Evolutionary conservation across 2,113 vertebrate genomes (phyloP).

Genomic region (Plectropomus leopardus): DNA sequence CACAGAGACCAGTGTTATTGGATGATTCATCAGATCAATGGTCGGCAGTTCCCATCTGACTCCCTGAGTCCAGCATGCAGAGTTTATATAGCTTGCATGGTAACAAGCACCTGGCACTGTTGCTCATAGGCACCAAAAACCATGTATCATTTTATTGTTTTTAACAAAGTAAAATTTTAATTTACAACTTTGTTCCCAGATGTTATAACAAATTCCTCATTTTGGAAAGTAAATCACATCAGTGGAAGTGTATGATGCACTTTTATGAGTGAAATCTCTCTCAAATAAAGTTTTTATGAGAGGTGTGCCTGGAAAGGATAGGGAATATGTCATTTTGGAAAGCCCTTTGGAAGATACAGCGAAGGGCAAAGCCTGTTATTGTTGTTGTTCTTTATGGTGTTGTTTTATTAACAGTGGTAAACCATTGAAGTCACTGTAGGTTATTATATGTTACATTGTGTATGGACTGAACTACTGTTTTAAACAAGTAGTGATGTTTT

Average conservation of each 20-base stretch:
- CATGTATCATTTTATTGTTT: conserved; percentile 41
- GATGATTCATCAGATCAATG: conserved; percentile 76
- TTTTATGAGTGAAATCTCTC: conserved; percentile 65
- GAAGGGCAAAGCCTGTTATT: conserved; percentile 46
- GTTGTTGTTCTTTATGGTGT: conserved; percentile 43
- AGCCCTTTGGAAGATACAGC: conserved; percentile 21
- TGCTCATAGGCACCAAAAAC: conserved; percentile 29
- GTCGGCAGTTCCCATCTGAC: conserved; percentile 51
- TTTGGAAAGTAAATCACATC: conserved; percentile 62
- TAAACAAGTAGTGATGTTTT: conserved; percentile 12
- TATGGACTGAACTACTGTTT: not conserved
- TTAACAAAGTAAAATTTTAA: conserved; percentile 36
- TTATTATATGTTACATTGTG: not conserved
- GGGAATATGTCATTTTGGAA: conserved; percentile 36
- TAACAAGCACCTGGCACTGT: conserved; percentile 40
- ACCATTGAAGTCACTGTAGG: conserved; percentile 15
- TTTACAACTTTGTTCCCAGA: conserved; percentile 44
- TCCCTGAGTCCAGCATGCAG: conserved; percentile 18
- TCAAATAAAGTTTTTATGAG: conserved; percentile 68
- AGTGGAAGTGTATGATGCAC: conserved; percentile 48
- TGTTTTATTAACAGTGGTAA: conserved; percentile 51
- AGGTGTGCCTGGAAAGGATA: conserved; percentile 38
- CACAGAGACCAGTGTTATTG: conserved; percentile 62
- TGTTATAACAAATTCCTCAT: conserved; percentile 60
- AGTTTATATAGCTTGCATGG: conserved; percentile 29